Base-by-base conservation (phyloP, 2,888 invertebrate genomes). In the Chromoteleia sp. region DNA sequence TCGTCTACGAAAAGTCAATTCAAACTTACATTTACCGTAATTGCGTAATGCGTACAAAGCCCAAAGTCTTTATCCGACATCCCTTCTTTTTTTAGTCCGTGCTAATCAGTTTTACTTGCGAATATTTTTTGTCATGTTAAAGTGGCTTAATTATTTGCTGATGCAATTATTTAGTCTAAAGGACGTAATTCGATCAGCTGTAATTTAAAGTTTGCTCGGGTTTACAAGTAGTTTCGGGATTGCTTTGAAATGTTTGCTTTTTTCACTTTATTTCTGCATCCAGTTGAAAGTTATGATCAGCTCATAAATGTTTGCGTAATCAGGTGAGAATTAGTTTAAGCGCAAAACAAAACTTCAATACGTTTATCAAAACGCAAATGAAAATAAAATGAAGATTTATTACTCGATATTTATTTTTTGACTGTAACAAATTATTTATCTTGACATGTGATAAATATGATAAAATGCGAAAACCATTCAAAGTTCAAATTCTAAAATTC, bases 1-100 rank as follows among this genome's bases (percentile, higher is more conserved):
- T 65, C 63, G 43, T 12, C 7, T 7, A 29, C 8, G 48, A 50
- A 58, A 58, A 58, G 58, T 70, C 25, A 58, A 70, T 70, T 70
- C 58, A 48, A 70, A 70, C 45, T 70, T 70, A 48, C 48, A 36
- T 33, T 30, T n/a, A 1, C 8, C 12, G 21, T 58, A 58, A 58
- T 48, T 45, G 19, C 14, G 3, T 58, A 48, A 45, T 15, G 48
- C 19, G 25, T 41, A 3, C 39, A 58, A 58, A 1, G 17, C 45
- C 4, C 48, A 48, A 70, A 17, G 19, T 58, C 4, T 36, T 70
- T 48, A 58, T 4, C 3, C 17, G 0, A 56, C 58, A 15, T 58
- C 48, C 21, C 15, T 21, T 15, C 7, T 33, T 17, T 43, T 29
- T 21, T 14, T 33, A 12, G 50, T 30, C 36, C 15, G 14, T 5